Evolutionary conservation across 2,113 vertebrate genomes (phyloP).

Genomic region (Cyanoliseus patagonus): DNA sequence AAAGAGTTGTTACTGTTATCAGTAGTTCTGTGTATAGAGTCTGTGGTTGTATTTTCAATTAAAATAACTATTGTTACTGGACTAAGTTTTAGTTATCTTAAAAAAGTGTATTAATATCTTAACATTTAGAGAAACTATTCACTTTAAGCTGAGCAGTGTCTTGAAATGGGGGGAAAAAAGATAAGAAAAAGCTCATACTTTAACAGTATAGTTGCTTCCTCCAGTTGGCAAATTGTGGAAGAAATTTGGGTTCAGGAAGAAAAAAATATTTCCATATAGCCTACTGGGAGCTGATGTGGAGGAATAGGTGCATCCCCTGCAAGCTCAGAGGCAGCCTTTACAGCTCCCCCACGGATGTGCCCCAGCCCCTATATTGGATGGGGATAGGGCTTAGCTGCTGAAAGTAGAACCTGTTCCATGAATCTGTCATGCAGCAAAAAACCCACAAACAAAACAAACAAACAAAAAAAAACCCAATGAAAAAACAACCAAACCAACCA

Average conservation of each 20-base stretch:
- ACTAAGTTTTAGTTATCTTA: neutral
- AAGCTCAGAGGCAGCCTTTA: neutral
- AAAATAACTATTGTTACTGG: neutral
- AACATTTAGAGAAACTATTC: neutral
- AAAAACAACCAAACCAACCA: neutral
- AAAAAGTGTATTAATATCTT: neutral
- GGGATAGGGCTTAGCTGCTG: neutral
- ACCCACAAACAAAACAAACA: neutral
- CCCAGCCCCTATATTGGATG: neutral
- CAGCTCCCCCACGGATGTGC: neutral
- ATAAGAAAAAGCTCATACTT: neutral
- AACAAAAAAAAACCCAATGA: neutral
- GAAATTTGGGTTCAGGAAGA: neutral
- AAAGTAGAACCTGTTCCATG: neutral
- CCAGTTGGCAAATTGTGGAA: neutral
- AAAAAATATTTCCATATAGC: neutral
- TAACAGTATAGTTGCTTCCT: neutral
- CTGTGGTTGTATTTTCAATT: neutral
- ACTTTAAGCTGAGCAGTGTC: neutral
- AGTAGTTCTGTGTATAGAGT: no score
- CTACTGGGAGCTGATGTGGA: neutral
- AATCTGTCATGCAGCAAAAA: neutral
- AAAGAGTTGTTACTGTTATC: neutral
- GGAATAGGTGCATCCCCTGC: neutral
- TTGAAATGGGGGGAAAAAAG: neutral